Base-by-base conservation (phyloP, 2,113 vertebrate genomes). In the Oxygymnocypris stewartii region DNA sequence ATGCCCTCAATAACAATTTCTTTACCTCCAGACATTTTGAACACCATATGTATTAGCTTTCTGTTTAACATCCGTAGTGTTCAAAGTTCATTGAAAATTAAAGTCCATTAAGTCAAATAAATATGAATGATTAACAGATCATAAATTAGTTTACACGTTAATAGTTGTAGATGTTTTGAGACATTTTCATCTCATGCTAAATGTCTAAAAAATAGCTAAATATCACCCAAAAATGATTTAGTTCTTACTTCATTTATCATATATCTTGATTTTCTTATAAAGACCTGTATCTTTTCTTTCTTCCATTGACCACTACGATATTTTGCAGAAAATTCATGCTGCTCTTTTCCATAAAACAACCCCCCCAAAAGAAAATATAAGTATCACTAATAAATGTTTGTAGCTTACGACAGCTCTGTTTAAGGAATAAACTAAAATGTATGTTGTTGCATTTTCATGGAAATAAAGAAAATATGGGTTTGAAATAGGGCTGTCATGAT, bases 61-160 rank as follows among this genome's bases (percentile, higher is more conserved):
- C 23, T 25, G 73, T 76, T 12, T 47, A 76, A 25, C 9, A 12
- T 47, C 16, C 6, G 0, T 25, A 75, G 14, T 11, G 6, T 42
- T 23, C 42, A 47, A 14, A 47, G 42, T 4, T 11, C 11, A 47
- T n/a, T 76, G 13, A n/a, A 47, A 47, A 76, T 47, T 42, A 40
- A 73, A 20, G 37, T 73, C 69, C 76, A 54, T 57, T 61, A n/a
- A 79, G 76, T 57, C 31, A 79, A 35, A 57, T 57, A 35, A 79
- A 57, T 37, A 54, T 20, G 20, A 25, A 61, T 40, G 35, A 5
- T 61, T 25, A 61, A 42, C 51, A 0, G 20, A 25, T 80, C 49
- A 37, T 37, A 59, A 9, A 80, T 76, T 8, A 0, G 44, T 76
- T 25, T 76, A 28, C 73, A 25, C 5, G 12, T 7, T 14, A 47